Conservation (phyloP, 1,140 invertebrate species). For the Conopomorpha cramerella region DNA sequence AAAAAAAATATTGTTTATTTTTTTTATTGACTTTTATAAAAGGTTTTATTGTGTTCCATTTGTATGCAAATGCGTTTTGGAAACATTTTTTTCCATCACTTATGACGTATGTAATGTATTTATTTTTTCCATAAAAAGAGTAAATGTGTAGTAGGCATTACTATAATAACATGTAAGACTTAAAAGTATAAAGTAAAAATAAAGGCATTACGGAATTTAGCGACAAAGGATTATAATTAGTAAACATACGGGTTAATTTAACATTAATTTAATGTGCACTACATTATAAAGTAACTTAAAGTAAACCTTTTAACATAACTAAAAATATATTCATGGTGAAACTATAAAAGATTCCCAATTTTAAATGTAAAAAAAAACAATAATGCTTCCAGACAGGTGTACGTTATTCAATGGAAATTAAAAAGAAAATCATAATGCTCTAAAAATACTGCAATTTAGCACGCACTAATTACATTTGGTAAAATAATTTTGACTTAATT, state of each 20-base stretch:
- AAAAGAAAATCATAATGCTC: no score
- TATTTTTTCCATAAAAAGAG: conserved; percentile 42
- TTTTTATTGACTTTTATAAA: conserved; percentile 48
- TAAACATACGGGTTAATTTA: conserved; percentile 21
- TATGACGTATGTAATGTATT: no score
- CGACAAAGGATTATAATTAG: not conserved
- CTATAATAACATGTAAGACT: not conserved
- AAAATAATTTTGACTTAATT: conserved; percentile 58
- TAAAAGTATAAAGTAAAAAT: not conserved
- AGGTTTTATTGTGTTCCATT: conserved; percentile 52
- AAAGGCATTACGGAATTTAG: not conserved
- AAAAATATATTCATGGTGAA: conserved; percentile 6
- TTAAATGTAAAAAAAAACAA: not conserved
- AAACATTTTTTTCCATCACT: conserved; percentile 50
- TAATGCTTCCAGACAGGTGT: no score
- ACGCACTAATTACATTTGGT: conserved; percentile 22
- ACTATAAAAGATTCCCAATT: not conserved
- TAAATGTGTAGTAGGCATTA: conserved; percentile 53
- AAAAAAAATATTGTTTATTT: conserved; percentile 27
- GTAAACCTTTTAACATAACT: conserved; percentile 47
- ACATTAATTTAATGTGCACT: conserved; percentile 47
- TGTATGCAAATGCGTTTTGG: conserved; percentile 54
- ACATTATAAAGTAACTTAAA: conserved; percentile 41
- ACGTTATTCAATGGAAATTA: no score
- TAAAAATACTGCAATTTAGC: not conserved